Conservation (phyloP, 2,113 vertebrate species). For the Saimiri boliviensis region DNA sequence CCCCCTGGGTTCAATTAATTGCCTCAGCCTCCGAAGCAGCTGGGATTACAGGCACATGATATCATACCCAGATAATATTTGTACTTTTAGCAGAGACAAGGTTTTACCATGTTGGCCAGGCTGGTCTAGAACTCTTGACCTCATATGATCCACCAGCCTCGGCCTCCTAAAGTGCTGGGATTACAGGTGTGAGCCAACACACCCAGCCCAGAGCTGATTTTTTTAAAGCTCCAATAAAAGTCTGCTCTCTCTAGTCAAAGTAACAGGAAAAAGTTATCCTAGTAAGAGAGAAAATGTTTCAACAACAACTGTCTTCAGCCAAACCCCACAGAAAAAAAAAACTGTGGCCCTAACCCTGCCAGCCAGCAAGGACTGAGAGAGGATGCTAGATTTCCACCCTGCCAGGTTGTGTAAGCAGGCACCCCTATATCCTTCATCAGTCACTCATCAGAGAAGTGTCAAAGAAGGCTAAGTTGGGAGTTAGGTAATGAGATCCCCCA, state of each 20-base stretch:
- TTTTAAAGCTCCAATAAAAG: neutral
- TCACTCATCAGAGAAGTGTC: neutral
- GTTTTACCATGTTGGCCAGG: too few species aligned
- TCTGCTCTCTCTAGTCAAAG: neutral
- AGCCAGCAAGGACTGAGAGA: neutral
- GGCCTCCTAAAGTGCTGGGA: too few species aligned
- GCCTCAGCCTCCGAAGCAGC: too few species aligned
- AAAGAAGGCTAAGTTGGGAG: neutral
- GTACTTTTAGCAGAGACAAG: too few species aligned
- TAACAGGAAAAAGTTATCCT: neutral
- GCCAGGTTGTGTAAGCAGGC: neutral
- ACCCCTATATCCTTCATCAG: neutral
- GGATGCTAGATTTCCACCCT: neutral
- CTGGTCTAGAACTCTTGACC: too few species aligned
- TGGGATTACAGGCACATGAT: too few species aligned
- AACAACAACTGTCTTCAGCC: neutral
- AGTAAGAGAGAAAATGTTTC: neutral
- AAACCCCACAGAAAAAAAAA: neutral
- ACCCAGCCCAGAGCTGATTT: neutral
- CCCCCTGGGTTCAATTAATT: too few species aligned
- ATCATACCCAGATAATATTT: too few species aligned
- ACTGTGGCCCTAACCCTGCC: neutral
- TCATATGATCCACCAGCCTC: too few species aligned
- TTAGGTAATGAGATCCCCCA: neutral
- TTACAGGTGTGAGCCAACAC: too few species aligned